Evolutionary conservation across 2,113 vertebrate genomes (phyloP).

Genomic region (Psilopsiagon aymara): DNA sequence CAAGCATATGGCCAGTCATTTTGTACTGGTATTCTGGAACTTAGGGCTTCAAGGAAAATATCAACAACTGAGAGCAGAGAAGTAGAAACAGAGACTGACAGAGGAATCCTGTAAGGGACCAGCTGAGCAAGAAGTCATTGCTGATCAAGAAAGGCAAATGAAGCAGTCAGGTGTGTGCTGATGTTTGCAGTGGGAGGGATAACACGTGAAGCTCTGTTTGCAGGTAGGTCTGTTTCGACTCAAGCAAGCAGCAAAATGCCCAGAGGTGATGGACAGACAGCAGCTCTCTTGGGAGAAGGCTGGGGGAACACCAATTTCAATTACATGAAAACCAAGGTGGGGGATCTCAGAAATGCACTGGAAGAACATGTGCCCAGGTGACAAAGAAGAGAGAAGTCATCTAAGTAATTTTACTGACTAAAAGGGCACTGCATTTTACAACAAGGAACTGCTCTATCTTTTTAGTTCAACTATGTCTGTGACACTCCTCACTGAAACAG

Average conservation of each 20-base stretch:
- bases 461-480: not conserved
- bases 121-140: rapidly evolving
- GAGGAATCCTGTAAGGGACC: not conserved
- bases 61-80: not conserved
- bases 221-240: not conserved
- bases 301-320: not conserved
- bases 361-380: not conserved
- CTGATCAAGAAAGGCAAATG: not conserved
- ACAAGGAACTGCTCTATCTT: not conserved
- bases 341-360: not conserved
- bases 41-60: not conserved
- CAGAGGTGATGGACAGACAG: not conserved
- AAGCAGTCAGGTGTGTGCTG: rapidly evolving
- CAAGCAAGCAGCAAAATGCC: not conserved
- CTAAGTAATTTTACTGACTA: not conserved
- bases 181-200: not conserved
- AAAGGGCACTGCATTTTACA: not conserved
- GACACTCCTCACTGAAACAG: not conserved
- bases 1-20: not conserved
- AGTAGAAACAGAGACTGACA: not conserved
- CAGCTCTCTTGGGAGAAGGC: not conserved
- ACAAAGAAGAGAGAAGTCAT: not conserved
- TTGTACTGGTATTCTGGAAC: not conserved
- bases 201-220: not conserved
- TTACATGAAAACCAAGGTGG: not conserved